A percentile compares a stretch with the other conserved stretches of the same genome.
Conservation (phyloP, 2,888 invertebrate species). For the Halictus quadricinctus region DNA sequence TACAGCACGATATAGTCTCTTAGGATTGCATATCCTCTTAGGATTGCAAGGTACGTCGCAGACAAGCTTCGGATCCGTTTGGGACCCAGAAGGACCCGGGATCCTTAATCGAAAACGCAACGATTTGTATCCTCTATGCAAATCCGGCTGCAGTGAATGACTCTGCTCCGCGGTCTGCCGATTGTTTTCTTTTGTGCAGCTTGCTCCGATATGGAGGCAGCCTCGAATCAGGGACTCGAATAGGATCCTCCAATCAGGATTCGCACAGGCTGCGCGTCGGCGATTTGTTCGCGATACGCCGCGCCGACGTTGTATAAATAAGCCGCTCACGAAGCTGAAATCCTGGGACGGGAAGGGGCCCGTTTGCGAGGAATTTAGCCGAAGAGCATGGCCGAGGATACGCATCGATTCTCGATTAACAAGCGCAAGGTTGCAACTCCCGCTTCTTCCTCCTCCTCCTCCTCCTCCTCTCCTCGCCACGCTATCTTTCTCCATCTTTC, state of each 20-base stretch:
- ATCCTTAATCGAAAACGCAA: slow-evolving; percentile 7
- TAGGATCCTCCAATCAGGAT: slow-evolving; percentile 32
- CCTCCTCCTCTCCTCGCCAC: background rate
- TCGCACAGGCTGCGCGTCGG: slow-evolving; percentile 34
- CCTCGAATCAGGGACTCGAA: background rate
- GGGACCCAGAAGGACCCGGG: background rate
- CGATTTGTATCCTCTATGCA: background rate
- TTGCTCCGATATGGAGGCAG: slow-evolving; percentile 18
- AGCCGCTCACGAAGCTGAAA: slow-evolving; percentile 43
- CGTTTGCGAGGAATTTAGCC: slow-evolving; percentile 45
- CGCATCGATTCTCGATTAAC: slow-evolving; percentile 66
- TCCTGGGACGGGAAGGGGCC: slow-evolving; percentile 22
- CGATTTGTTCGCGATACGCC: slow-evolving; percentile 27
- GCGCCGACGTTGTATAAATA: slow-evolving; percentile 43
- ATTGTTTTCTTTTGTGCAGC: slow-evolving; percentile 4
- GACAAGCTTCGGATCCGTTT: background rate
- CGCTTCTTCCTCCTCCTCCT: background rate
- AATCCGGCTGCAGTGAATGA: background rate
- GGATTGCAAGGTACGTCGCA: background rate
- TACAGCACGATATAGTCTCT: background rate
- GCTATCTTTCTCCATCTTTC: background rate
- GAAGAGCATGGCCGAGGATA: slow-evolving; percentile 27
- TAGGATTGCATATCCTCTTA: background rate
- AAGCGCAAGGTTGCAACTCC: slow-evolving; percentile 15
- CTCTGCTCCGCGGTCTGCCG: background rate